phyloP scores from a whole-genome alignment of 2,113 vertebrate species.

The Chiloscyllium plagiosum region DNA sequence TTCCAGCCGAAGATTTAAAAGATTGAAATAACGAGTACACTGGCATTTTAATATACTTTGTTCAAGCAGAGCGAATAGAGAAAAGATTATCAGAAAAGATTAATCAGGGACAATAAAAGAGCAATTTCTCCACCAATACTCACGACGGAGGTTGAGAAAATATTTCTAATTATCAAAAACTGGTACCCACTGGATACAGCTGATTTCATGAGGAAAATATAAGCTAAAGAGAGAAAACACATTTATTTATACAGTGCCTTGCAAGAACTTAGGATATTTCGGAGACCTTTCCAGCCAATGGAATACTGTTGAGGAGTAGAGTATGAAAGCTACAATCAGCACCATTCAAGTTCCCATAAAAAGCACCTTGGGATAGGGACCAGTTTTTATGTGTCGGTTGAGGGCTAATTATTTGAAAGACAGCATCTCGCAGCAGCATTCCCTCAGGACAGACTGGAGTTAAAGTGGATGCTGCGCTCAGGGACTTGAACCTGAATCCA shows the following conservation, averaged over 20 bases:
- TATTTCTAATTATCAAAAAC: background rate
- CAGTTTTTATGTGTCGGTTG: background rate
- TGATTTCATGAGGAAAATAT: background rate
- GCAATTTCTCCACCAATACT: background rate
- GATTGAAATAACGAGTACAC: background rate
- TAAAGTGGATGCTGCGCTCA: background rate
- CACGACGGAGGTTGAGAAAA: background rate
- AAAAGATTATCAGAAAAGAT: constrained; percentile 26
- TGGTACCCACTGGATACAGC: background rate
- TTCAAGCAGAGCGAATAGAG: background rate
- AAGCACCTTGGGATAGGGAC: background rate
- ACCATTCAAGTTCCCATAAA: background rate
- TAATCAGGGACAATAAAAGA: background rate
- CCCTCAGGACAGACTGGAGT: background rate
- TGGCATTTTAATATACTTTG: background rate
- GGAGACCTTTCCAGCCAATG: background rate
- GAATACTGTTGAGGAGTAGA: background rate
- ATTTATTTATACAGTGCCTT: background rate
- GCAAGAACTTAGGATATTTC: too few species aligned
- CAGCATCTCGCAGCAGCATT: background rate
- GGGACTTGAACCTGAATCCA: background rate
- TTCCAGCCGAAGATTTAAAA: constrained; percentile 14
- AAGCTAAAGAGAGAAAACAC: background rate
- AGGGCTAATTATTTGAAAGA: background rate
- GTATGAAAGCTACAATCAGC: background rate